phyloP scores from a whole-genome alignment of 2,113 vertebrate genomes.

The Hemibagrus wyckioides region DNA sequence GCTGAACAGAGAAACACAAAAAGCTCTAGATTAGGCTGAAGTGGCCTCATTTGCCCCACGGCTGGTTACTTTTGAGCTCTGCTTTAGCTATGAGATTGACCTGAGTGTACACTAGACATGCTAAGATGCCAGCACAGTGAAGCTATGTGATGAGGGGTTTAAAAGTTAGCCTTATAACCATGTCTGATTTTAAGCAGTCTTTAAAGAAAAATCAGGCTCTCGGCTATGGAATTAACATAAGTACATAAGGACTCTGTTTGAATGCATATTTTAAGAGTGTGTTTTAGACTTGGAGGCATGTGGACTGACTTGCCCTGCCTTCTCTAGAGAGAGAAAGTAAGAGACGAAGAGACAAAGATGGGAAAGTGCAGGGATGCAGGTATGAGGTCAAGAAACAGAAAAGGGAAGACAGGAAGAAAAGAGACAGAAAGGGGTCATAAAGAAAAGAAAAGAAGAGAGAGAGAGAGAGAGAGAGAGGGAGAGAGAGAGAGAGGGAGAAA shows the following conservation, averaged over 20 bases:
- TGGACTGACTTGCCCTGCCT: conserved; percentile 28
- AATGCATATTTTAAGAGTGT: not conserved
- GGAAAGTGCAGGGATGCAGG: conserved; percentile 14
- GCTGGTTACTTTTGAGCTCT: not conserved
- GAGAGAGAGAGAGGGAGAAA: conserved; percentile 1
- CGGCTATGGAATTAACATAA: not conserved
- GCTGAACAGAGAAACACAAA: conserved; percentile 43
- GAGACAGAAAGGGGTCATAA: conserved; percentile 18
- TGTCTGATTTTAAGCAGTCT: not conserved
- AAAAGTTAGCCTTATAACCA: conserved; percentile 13
- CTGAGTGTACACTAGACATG: not conserved
- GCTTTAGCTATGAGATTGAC: conserved; percentile 28
- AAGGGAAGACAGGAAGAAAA: not conserved
- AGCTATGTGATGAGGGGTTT: not conserved
- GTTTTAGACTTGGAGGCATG: not conserved
- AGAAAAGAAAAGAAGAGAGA: conserved; percentile 16
- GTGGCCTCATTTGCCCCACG: conserved; percentile 7
- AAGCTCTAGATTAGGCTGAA: conserved; percentile 31
- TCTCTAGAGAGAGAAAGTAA: conserved; percentile 25
- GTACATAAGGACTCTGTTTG: not conserved
- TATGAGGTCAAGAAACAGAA: not conserved
- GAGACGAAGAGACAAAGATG: not conserved
- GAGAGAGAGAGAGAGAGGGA: conserved; percentile 14
- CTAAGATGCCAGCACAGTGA: not conserved
- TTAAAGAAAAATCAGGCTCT: not conserved